Evolutionary conservation across 2,888 invertebrate genomes (phyloP), one percentile per base, ranked within the genome.

Genomic region (Agonopterix arenella): DNA sequence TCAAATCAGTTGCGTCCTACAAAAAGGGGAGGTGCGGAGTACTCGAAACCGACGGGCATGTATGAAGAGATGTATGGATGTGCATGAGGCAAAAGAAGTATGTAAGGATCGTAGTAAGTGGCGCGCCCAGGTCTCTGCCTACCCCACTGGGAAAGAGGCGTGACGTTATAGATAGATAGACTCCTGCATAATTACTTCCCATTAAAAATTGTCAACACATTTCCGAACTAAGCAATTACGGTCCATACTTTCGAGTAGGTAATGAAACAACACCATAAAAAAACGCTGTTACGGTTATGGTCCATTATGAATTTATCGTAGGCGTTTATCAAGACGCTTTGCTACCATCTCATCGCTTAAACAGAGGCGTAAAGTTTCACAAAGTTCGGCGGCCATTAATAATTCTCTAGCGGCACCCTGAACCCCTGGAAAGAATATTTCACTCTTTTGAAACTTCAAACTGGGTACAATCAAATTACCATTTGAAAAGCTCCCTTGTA

Each of bases 401-500:
- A 84, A 81, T 84, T 77, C 81, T 68, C 70, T 61, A 64, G 73
- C 68, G 68, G 76, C 75, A 69, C 69, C 72, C 74, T 69, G 71
- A 71, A 65, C 70, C 75, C 67, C 68, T 76, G 75, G 78, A 83
- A 84, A 84, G 83, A 83, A 84, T 83, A 83, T 84, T 83, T 83
- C 74, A 79, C 78, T 82, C 82, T 81, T 84, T 84, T 80, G 74
- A 75, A 73, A 73, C 73, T 69, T 70, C 72, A 76, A 80, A 81
- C 77, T 76, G 81, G 77, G 79, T 79, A 80, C 80, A 83, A 84
- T 84, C 79, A 80, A 82, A 84, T 85, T 85, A 83, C 78, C 84
- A 84, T 84, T 76, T 84, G 79, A 84, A 84, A 80, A 73, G 66
- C 64, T 61, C 61, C 62, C 71, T 75, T 73, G 73, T 74, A 76